Evolutionary conservation across 1,140 invertebrate genomes (phyloP), one percentile per base, ranked within the genome.

Genomic region (Drosophila funebris): DNA sequence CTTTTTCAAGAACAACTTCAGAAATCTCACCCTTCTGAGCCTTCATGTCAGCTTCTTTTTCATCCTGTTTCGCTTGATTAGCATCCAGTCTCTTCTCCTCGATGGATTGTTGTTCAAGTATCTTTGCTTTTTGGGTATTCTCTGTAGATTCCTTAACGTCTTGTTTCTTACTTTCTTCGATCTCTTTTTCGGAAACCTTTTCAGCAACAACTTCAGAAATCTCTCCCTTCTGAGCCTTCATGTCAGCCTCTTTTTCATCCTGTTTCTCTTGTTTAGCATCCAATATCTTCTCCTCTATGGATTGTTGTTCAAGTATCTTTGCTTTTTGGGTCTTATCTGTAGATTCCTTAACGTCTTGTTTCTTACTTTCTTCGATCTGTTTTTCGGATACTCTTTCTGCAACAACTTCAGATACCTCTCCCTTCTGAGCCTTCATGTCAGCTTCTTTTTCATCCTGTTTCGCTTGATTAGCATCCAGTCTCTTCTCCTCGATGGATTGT

Each of bases 71-170:
- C 39, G 61, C 31, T 69, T 66, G 24, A 22, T 77, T 50, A 1
- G 11, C 37, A 39, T 62, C 53, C 0, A 53, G 41, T n/a, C 61
- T 56, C 24, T 54, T 3, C 13, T 72, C 48, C 39, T 68, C 70
- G n/a, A 64, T 48, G 22, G 41, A 50, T 76, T 74, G 50, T 20
- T 60, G 46, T 36, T 73, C 41, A 39, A 64, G 20, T 13, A 39
- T 18, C 43, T 71, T 74, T 33, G 78, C 54, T 39, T 84, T 69
- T 29, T 78, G 46, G 14, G 73, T 70, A 37, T 85, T 69, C 31
- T 43, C 18, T 22, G 58, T 44, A 2, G 54, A 13, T 9, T 70
- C 58, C 20, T 62, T 54, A 4, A 70, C 22, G 2, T 37, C 50
- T 11, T 20, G 4, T 20, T 44, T 41, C 11, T 50, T 24, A 4